Evolutionary conservation across 2,113 vertebrate species (phyloP).

Genomic region (Calonectris borealis): DNA sequence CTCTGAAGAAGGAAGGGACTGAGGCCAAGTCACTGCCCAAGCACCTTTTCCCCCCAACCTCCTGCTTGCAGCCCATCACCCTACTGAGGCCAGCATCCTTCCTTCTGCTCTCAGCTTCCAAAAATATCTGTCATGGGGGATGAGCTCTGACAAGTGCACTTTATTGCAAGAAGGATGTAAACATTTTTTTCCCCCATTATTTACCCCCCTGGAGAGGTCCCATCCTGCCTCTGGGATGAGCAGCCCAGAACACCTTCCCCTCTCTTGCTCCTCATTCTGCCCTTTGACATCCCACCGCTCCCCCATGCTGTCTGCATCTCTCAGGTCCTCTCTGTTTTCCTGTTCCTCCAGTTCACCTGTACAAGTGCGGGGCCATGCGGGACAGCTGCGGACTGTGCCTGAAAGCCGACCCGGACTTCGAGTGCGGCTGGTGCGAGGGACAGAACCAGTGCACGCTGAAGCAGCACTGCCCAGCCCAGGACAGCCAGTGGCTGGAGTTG

Average conservation of each 20-base stretch:
- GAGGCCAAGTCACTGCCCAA: background rate
- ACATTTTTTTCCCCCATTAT: rapidly evolving
- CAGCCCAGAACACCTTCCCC: background rate
- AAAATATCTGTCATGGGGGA: background rate
- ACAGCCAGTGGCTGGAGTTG: conserved; percentile 90
- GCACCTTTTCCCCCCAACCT: background rate
- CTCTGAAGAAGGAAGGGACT: background rate
- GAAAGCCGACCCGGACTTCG: conserved; percentile 92
- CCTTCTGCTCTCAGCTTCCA: background rate
- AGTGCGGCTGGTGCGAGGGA: conserved; percentile 93
- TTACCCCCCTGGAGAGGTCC: rapidly evolving
- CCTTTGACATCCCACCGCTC: rapidly evolving
- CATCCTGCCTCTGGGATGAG: rapidly evolving
- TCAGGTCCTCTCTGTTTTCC: background rate
- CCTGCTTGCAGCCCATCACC: background rate
- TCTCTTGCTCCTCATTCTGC: no score
- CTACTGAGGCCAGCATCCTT: background rate
- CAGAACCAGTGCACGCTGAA: conserved; percentile 92
- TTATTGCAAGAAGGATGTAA: background rate
- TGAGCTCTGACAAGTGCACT: rapidly evolving
- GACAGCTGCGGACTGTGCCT: conserved; percentile 96
- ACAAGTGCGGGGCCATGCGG: conserved; percentile 93
- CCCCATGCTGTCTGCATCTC: background rate
- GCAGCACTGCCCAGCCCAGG: conserved; percentile 89
- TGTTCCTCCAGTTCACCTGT: conserved; percentile 87